phyloP scores from a whole-genome alignment of 2,888 invertebrate species.

The Hesperia comma region DNA sequence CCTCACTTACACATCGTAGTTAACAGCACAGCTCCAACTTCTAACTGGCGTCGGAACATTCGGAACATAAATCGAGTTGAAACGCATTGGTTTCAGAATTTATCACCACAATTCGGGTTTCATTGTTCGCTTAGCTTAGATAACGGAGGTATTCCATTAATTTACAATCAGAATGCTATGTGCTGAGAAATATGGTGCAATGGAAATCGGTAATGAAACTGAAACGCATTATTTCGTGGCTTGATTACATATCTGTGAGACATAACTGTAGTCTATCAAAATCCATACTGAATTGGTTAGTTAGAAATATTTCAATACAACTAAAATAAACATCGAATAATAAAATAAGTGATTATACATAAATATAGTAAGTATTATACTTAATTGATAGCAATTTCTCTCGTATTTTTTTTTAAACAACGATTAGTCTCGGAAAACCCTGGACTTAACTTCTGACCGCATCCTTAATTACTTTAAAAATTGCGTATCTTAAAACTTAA shows the following conservation, averaged over 20 bases:
- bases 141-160: slow-evolving; percentile 34
- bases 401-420: no score
- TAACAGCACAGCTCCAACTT: slow-evolving; percentile 24
- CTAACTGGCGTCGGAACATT: slow-evolving; percentile 38
- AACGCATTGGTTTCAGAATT: slow-evolving; percentile 61
- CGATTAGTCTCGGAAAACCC: no score
- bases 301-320: no score
- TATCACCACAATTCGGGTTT: slow-evolving; percentile 60
- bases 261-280: background rate
- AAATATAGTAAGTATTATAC: no score
- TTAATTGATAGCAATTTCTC: no score
- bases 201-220: slow-evolving; percentile 23
- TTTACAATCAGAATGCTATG: slow-evolving; percentile 30
- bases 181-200: slow-evolving; percentile 23
- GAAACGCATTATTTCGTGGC: background rate
- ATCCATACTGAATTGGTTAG: background rate
- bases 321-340: no score
- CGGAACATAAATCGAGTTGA: slow-evolving; percentile 61
- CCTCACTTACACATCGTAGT: slow-evolving; percentile 13
- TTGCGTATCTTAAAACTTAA: no score
- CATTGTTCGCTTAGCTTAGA: slow-evolving; percentile 46
- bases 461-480: no score
- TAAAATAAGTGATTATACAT: no score
- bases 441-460: no score
- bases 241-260: background rate